Evolutionary conservation across 2,797 vertebrate genomes (phyloP).

Genomic region (Diglossa cyanea): DNA sequence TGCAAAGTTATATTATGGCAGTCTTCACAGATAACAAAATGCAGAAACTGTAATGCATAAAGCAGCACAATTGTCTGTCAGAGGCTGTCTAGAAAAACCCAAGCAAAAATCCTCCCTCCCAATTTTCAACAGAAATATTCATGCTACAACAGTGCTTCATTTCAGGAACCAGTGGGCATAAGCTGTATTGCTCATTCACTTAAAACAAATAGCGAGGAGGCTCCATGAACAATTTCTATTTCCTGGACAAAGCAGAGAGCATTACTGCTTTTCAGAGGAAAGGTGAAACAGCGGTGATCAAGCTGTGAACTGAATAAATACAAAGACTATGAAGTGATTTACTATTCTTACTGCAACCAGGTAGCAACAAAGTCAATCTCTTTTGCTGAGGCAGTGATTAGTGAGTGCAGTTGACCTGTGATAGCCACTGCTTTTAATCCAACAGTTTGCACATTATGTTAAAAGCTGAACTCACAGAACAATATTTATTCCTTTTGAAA

Average conservation of each 20-base stretch:
- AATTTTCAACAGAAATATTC: background rate
- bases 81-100: background rate
- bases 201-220: constrained; percentile 67
- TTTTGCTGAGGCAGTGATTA: constrained; percentile 64
- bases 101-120: background rate
- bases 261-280: constrained; percentile 62
- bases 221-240: constrained; percentile 58
- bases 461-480: constrained; percentile 17
- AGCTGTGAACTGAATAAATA: constrained; percentile 70
- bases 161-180: constrained; percentile 49
- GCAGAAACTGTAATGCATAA: background rate
- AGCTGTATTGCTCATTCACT: constrained; percentile 60
- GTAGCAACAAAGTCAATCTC: constrained; percentile 63
- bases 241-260: constrained; percentile 47
- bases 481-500: constrained; percentile 8
- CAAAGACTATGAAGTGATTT: constrained; percentile 70
- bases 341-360: constrained; percentile 69
- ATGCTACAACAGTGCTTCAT: constrained; percentile 10
- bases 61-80: background rate
- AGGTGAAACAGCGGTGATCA: constrained; percentile 62
- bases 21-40: background rate
- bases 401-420: constrained; percentile 50
- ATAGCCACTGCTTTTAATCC: constrained; percentile 51
- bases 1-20: background rate
- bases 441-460: constrained; percentile 2